phyloP scores from a whole-genome alignment of 2,113 vertebrate genomes.

The Circaetus cinerascens region DNA sequence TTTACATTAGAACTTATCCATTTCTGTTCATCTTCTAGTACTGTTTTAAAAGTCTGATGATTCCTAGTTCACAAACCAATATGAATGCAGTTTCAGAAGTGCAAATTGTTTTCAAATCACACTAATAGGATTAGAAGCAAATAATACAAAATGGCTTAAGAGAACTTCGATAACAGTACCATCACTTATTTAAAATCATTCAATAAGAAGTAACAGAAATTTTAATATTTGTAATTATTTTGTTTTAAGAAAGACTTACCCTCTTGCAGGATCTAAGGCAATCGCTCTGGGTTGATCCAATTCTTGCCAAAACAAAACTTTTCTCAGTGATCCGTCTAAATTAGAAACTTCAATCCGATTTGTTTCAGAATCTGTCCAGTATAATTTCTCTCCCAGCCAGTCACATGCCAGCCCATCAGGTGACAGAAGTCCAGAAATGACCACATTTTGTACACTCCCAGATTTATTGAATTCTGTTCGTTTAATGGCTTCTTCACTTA shows the following conservation, averaged over 20 bases:
- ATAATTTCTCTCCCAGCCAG: constrained; percentile 94
- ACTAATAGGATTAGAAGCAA: not conserved
- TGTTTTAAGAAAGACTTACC: constrained; percentile 79
- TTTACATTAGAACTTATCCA: not conserved
- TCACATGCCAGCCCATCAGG: constrained; percentile 96
- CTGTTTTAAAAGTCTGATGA: not conserved
- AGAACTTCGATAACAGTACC: not conserved
- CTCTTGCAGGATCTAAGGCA: constrained; percentile 90
- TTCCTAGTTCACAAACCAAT: not conserved
- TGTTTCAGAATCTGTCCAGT: constrained; percentile 98
- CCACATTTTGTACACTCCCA: constrained; percentile 79
- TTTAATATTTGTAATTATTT: not conserved
- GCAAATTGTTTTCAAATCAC: not conserved
- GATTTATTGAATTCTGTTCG: constrained; percentile 85
- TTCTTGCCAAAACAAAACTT: constrained; percentile 97
- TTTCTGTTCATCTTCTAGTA: not conserved
- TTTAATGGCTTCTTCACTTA: constrained; percentile 97
- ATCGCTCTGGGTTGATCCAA: constrained; percentile 96
- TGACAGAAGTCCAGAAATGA: constrained; percentile 89
- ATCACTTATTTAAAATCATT: not conserved
- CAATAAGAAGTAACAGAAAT: not conserved
- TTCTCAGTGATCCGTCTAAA: constrained; percentile 89
- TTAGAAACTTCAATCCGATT: constrained; percentile 95
- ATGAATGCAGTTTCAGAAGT: not conserved
- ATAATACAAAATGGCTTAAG: not conserved